Base-by-base conservation (phyloP, 2,113 vertebrate genomes). In the Paracyprichromis sp. region DNA sequence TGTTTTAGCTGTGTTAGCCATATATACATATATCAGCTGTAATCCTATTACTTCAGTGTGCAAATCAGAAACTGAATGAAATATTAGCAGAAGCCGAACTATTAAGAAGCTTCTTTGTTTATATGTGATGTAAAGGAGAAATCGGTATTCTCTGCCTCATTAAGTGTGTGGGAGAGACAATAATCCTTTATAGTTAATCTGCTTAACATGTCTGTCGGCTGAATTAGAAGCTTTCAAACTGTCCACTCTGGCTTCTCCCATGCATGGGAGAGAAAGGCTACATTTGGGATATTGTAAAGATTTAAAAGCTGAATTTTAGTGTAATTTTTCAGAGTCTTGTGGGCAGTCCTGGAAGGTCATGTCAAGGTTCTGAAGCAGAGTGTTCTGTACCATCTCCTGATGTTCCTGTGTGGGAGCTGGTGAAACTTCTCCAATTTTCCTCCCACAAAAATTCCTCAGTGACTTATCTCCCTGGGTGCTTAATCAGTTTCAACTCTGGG, bases 391-490 rank as follows among this genome's bases (percentile, higher is more conserved):
- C 90, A 93, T 78, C 85, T 83, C 83, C 34, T 36, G 14, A 14
- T 6, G 2, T 24, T 38, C 9, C 57, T 43, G 81, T 29, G 82
- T 90, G 80, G 82, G 90, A 91, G 90, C 76, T 16, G n/a, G 52
- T 38, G 82, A 21, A 13, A 81, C 34, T 7, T 9, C 73, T 61
- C 34, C 1, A 2, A 53, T 43, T 57, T 45, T 83, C 89, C 92
- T 93, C 91, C 92, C 93, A 83, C 88, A 29, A 73, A 80, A 90
- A 93, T 92, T 90, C 89, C 86, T 89, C 71, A 17, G 34, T 5
- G 29, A 17, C 47, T 85, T 88, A 73, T 87, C 90, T 87, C 83
- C 40, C 47, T 12, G 31, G 61, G 19, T 52, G 21, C 54, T 83
- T 85, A 79, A 86, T 90, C 90, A 63, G 57, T 61, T 90, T 73